These are phyloP conservation scores for Micromesistius poutassou DNA, from an alignment of 2,797 vertebrate genomes.

Conservation along the genomic window DNA sequence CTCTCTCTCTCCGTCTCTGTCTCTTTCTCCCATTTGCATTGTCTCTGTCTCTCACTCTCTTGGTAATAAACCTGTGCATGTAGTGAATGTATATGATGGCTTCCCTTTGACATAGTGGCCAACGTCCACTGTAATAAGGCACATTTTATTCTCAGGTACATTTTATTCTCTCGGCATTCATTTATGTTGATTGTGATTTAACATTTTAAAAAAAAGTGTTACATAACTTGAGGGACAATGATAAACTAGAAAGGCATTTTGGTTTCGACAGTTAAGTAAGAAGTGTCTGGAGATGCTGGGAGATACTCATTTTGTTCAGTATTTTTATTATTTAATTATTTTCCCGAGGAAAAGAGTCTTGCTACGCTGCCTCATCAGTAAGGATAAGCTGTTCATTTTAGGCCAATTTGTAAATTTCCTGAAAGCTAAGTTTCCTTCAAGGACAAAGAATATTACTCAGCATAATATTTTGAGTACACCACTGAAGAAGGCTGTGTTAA, in stretches of 20 bases:
- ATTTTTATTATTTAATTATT: conserved; percentile 43
- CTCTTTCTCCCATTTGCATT: background rate
- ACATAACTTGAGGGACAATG: conserved; percentile 22
- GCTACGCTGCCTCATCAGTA: conserved; percentile 55
- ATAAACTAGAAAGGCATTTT: conserved; percentile 38
- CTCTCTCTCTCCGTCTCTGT: background rate
- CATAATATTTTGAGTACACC: conserved; percentile 62
- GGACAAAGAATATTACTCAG: conserved; percentile 49
- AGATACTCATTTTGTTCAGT: conserved; percentile 50
- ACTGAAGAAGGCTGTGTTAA: conserved; percentile 40
- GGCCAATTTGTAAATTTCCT: conserved; percentile 72
- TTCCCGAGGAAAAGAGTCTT: conserved; percentile 51
- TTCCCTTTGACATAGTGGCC: background rate
- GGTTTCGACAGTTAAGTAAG: background rate
- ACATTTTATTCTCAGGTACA: background rate
- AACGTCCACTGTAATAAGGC: background rate
- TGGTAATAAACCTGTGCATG: background rate
- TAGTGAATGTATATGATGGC: background rate
- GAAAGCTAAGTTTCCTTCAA: conserved; percentile 62
- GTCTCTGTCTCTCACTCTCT: conserved; percentile 2
- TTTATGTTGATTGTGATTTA: background rate
- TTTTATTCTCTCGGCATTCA: no score
- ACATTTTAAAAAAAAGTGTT: conserved; percentile 23
- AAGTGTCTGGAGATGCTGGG: conserved; percentile 51
- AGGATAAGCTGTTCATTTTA: conserved; percentile 64